A percentile compares a stretch with the other conserved stretches of the same genome.
These are phyloP conservation scores for Loriculus beryllinus DNA, from an alignment of 2,797 vertebrate genomes.

Conservation along the genomic window DNA sequence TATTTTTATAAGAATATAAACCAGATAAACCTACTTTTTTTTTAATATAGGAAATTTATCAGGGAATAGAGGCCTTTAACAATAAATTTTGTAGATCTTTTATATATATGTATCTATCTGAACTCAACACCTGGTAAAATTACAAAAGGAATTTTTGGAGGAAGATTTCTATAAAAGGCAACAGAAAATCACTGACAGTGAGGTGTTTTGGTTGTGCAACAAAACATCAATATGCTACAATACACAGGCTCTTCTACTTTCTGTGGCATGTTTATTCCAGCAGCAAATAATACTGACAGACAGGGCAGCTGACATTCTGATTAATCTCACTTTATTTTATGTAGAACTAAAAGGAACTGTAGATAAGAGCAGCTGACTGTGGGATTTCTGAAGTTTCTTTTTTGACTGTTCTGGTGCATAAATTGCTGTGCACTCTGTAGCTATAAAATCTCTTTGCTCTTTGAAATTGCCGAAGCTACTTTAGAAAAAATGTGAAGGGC, in stretches of 20 bases:
- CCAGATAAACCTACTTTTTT: not conserved
- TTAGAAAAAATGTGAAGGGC: not conserved
- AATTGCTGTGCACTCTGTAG: not conserved
- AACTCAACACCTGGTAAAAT: not conserved
- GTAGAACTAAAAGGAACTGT: conserved; percentile 7
- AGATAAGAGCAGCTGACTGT: conserved; percentile 1
- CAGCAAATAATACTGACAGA: not conserved
- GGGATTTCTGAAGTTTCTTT: not conserved
- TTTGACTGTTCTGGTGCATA: not conserved
- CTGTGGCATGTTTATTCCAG: not conserved
- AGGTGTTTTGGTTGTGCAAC: not conserved
- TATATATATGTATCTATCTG: not conserved
- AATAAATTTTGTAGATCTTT: not conserved
- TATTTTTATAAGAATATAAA: not conserved
- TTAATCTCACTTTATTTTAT: conserved; percentile 37
- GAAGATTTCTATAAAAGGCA: not conserved
- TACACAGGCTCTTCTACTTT: not conserved
- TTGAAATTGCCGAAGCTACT: not conserved
- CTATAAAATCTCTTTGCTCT: not conserved
- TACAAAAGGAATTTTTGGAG: not conserved
- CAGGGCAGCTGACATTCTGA: conserved; percentile 3
- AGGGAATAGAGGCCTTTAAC: not conserved
- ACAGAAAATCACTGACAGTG: not conserved
- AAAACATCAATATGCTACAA: not conserved
- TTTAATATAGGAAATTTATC: not conserved